Base-by-base conservation (phyloP, 2,888 invertebrate genomes). In the Heliconius cydno region DNA sequence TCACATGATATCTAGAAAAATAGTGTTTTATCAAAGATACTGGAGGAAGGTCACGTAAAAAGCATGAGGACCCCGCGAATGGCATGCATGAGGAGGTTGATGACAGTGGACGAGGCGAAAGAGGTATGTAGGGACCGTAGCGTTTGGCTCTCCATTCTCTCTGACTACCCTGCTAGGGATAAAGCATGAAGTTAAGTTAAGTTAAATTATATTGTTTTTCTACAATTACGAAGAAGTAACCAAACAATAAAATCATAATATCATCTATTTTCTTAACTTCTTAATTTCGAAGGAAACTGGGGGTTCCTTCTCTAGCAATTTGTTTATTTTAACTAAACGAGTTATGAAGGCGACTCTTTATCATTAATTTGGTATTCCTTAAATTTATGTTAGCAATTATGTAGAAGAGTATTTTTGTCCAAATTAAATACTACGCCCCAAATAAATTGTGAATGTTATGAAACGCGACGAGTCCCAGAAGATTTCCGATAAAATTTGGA, bases 331-430 rank as follows among this genome's bases (percentile, higher is more conserved):
- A 68, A 57, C 34, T 70, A 68, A 77, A 46, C 30, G 57, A 77
- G 46, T 77, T 70, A 68, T 19, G 6, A 38, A 68, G 57, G 77
- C 38, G 70, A 30, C 67, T n/a, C 38, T 77, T 46, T 10, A 60
- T 28, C 41, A 38, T 77, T 60, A 77, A 77, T 30, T 63, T 76
- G 19, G 52, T 41, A 13, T 46, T 67, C 41, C 38, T 34, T 75
- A 60, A 75, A 75, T 66, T 76, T 76, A 67, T 63, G 60, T 65
- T 74, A 74, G 38, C 65, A 75, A 79, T 68, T 67, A 75, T 28
- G 57, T 15, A 30, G 38, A 46, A 68, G 25, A 41, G 28, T 38
- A 75, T 75, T 75, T 75, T 41, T 19, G 38, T 41, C 25, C 41
- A 63, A 75, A 65, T 75, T 28, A 75, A 75, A 34, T 38, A 72